Evolutionary conservation across 2,113 vertebrate species (phyloP).

Genomic region (Perca flavescens): DNA sequence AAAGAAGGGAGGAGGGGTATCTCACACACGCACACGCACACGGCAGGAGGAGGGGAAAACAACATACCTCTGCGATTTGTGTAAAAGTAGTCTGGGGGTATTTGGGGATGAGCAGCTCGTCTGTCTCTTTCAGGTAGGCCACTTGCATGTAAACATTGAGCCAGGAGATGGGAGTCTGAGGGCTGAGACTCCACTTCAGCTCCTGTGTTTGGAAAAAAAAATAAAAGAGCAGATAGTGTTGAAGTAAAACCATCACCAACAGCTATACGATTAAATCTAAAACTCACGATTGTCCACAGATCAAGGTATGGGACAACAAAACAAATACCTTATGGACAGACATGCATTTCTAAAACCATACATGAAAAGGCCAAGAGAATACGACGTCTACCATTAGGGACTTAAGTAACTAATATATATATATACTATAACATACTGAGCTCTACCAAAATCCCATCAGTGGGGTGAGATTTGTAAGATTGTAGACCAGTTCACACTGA

Average conservation of each 20-base stretch:
- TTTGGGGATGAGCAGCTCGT: slow-evolving; percentile 89
- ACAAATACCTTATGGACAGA: not conserved
- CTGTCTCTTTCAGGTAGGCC: slow-evolving; percentile 88
- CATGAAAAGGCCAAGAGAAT: not conserved
- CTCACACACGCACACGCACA: too few species aligned
- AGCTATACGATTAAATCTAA: not conserved
- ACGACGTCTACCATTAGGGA: not conserved
- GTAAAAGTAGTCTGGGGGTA: slow-evolving; percentile 93
- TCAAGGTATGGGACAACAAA: not conserved
- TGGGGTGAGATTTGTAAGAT: not conserved
- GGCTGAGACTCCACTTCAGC: slow-evolving; percentile 94
- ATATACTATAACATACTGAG: too few species aligned
- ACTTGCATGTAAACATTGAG: slow-evolving; percentile 98
- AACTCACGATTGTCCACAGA: not conserved
- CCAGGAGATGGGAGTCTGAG: slow-evolving; percentile 95
- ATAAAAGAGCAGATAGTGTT: not conserved
- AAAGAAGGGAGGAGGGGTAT: too few species aligned
- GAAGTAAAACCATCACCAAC: not conserved
- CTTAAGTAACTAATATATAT: not conserved
- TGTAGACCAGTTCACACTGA: not conserved
- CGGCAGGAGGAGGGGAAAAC: too few species aligned
- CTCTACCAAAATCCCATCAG: not conserved
- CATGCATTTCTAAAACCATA: not conserved
- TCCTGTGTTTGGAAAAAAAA: slow-evolving; percentile 81
- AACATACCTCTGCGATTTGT: slow-evolving; percentile 92